phyloP scores from a whole-genome alignment of 2,113 vertebrate genomes.

The Tretioscincus oriximinensis region DNA sequence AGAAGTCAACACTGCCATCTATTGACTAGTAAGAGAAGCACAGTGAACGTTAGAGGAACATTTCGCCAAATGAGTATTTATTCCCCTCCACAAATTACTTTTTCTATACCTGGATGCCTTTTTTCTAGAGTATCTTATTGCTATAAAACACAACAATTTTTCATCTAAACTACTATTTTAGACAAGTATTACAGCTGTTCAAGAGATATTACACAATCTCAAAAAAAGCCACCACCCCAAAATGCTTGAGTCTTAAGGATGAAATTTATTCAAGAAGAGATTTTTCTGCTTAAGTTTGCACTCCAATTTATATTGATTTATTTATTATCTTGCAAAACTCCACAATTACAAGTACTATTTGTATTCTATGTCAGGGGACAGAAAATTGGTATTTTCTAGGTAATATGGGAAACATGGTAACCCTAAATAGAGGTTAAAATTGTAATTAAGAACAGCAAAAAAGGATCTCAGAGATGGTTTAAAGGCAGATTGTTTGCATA shows the following conservation, averaged over 20 bases:
- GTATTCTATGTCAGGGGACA: no score
- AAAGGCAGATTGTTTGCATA: background rate
- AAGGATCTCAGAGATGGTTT: no score
- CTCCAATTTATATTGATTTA: no score
- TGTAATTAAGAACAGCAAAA: no score
- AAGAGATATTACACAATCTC: background rate
- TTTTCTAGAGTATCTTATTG: background rate
- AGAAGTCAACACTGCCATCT: conserved; percentile 26
- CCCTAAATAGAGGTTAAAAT: no score
- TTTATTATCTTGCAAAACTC: no score
- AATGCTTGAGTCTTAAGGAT: background rate
- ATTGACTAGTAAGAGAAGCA: conserved; percentile 5
- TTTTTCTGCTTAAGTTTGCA: background rate
- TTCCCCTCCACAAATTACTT: background rate
- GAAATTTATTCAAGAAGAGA: background rate
- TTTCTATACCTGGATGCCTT: background rate
- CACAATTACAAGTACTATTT: no score
- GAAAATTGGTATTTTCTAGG: no score
- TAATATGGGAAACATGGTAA: no score
- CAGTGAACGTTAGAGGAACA: background rate
- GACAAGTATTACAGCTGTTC: background rate
- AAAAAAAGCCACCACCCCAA: background rate
- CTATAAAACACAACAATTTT: background rate
- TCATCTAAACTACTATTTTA: background rate
- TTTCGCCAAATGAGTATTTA: conserved; percentile 2